These are phyloP conservation scores for Eremobia ochroleuca DNA, from an alignment of 2,888 invertebrate genomes.

Conservation along the genomic window DNA sequence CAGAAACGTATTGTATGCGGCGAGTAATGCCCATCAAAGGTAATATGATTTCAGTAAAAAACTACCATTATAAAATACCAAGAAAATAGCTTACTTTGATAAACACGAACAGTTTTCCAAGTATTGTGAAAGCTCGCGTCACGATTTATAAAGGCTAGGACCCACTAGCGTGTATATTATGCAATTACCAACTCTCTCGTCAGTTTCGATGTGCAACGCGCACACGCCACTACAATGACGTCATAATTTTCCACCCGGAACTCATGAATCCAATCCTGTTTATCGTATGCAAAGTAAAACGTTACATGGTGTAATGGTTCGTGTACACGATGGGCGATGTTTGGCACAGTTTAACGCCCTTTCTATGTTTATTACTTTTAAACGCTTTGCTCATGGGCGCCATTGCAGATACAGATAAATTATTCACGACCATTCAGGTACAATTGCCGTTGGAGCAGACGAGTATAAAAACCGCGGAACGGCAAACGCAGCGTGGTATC, in stretches of 20 bases:
- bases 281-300: conserved; percentile 64
- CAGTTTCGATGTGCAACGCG: conserved; percentile 60
- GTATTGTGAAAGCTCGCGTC: conserved; percentile 36
- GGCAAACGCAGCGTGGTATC: not conserved
- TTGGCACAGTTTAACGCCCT: conserved; percentile 34
- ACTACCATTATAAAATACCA: conserved; percentile 15
- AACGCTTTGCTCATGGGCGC: not conserved
- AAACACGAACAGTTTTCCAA: conserved; percentile 33
- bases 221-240: conserved; percentile 64
- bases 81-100: conserved; percentile 32
- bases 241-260: conserved; percentile 64
- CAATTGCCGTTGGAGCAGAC: not conserved
- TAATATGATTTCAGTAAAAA: conserved; percentile 15
- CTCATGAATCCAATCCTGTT: conserved; percentile 59
- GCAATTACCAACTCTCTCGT: conserved; percentile 63
- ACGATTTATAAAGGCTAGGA: conserved; percentile 45
- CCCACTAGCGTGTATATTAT: conserved; percentile 59
- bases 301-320: conserved; percentile 60
- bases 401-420: conserved; percentile 6
- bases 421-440: not conserved
- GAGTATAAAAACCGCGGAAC: not conserved
- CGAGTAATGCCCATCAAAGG: not conserved
- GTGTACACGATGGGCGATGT: conserved; percentile 49
- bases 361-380: conserved; percentile 47
- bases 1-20: not conserved